Conservation (phyloP, 2,797 vertebrate genomes). For the Aythya fuligula region DNA sequence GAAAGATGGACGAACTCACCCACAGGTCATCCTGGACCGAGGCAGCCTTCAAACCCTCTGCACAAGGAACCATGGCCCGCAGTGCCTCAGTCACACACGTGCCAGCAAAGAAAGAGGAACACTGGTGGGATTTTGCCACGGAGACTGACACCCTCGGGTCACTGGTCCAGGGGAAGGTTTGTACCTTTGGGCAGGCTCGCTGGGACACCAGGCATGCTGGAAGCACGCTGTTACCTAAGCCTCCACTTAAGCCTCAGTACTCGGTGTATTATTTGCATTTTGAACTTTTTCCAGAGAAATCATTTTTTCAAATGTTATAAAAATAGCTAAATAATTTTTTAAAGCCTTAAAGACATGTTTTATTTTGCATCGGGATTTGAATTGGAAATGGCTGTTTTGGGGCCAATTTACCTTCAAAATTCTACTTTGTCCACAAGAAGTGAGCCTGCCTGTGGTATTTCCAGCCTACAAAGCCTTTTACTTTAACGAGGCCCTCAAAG, state of each 20-base stretch:
- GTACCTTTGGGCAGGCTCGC: neutral
- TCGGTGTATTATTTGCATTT: conserved; percentile 1
- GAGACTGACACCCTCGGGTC: neutral
- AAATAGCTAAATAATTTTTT: conserved; percentile 47
- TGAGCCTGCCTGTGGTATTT: neutral
- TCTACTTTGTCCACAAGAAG: conserved; percentile 6
- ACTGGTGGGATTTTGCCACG: neutral
- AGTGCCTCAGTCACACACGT: accelerated
- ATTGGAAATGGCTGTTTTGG: conserved; percentile 37
- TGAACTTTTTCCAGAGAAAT: conserved; percentile 19
- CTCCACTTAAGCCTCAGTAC: neutral
- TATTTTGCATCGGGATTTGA: neutral
- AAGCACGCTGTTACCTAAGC: neutral
- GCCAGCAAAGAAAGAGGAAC: neutral
- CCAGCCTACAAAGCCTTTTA: conserved; percentile 7
- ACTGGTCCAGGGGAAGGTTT: neutral
- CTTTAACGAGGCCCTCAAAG: neutral
- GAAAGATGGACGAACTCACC: neutral
- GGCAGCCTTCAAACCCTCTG: neutral
- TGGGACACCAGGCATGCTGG: neutral
- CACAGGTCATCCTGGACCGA: neutral
- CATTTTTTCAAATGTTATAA: neutral
- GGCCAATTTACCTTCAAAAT: conserved; percentile 23
- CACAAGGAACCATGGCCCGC: accelerated
- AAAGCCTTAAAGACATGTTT: neutral